Conservation (phyloP, 2,888 invertebrate species). For the Cerceris rybyensis region DNA sequence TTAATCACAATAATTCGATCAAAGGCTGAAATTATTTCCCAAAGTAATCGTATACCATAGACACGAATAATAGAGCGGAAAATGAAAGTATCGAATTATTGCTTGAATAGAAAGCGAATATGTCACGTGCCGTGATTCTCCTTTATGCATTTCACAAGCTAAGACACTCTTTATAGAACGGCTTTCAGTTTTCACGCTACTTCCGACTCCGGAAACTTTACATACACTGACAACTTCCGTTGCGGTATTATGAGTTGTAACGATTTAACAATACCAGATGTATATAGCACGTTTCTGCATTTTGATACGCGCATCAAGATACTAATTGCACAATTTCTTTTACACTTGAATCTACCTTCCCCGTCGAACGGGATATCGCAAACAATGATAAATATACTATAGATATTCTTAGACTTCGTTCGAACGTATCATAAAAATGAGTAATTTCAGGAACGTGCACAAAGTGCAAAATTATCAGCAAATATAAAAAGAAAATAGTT, state of each 20-base stretch:
- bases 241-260: neutral
- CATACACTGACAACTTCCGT: neutral
- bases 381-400: no score
- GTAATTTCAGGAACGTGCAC: no score
- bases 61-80: conserved; percentile 31
- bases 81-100: conserved; percentile 25
- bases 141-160: neutral
- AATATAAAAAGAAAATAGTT: neutral
- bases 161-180: neutral
- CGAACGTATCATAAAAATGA: no score
- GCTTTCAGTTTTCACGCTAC: neutral
- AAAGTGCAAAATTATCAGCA: neutral
- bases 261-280: no score
- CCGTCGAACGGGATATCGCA: no score
- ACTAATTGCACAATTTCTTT: no score
- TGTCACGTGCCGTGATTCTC: conserved; percentile 7
- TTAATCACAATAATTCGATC: no score
- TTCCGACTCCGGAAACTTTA: neutral
- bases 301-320: no score
- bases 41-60: conserved; percentile 9
- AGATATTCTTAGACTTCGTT: no score
- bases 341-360: no score
- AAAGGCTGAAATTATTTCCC: neutral
- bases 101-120: conserved; percentile 21
- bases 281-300: no score